Evolutionary conservation across 2,888 invertebrate species (phyloP).

Genomic region (Agonopterix subpropinquella): DNA sequence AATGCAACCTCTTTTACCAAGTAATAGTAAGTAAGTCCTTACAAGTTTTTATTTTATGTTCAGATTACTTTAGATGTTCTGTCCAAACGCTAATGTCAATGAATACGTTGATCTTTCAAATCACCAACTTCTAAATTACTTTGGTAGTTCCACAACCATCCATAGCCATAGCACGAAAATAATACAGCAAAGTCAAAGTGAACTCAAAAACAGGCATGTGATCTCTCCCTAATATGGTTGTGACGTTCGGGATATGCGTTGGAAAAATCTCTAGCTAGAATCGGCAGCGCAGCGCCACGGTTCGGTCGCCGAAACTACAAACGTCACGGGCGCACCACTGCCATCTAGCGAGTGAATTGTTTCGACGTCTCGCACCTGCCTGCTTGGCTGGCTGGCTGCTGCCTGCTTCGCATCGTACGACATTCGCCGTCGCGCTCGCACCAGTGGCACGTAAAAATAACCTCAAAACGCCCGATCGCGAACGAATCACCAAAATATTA

Average conservation of each 20-base stretch:
- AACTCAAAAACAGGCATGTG: constrained; percentile 23
- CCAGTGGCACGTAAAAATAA: constrained; percentile 71
- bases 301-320: constrained; percentile 65
- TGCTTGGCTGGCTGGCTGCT: too few relatives aligned
- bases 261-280: constrained; percentile 72
- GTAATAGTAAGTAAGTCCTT: too few relatives aligned
- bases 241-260: constrained; percentile 62
- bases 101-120: too few relatives aligned
- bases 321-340: constrained; percentile 51
- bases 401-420: constrained; percentile 18
- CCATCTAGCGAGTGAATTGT: constrained; percentile 52
- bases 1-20: too few relatives aligned
- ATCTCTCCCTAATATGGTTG: constrained; percentile 40
- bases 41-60: too few relatives aligned
- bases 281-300: constrained; percentile 66
- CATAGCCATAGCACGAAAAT: too few relatives aligned
- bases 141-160: too few relatives aligned
- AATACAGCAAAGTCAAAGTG: too few relatives aligned
- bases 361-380: constrained; percentile 44
- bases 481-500: constrained; percentile 60
- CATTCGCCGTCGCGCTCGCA: constrained; percentile 69
- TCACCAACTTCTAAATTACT: too few relatives aligned
- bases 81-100: too few relatives aligned
- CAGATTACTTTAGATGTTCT: too few relatives aligned
- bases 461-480: constrained; percentile 62